Evolutionary conservation across 1,140 invertebrate species (phyloP), one percentile per base, ranked within the genome.

Genomic region (Halictus rubicundus): DNA sequence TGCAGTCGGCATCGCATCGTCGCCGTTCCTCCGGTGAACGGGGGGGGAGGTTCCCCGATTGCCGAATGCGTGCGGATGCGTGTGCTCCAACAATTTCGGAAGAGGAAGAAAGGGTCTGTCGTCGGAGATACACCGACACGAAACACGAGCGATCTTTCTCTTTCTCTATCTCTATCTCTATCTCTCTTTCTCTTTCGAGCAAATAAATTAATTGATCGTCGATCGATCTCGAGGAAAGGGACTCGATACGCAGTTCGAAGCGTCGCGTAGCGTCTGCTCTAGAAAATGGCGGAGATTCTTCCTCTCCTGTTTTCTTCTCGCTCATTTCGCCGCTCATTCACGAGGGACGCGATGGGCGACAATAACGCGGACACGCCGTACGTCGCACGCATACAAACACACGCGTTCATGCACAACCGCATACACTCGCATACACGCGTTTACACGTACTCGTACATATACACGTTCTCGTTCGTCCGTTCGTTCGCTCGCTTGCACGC

Each of bases 401-500:
- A 14, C 14, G 2, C 10, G 14, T 46, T 46, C 42, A 46, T 14
- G 2, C 42, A 14, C 0, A 2, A 14, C 42, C 42, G 12, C 42
- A 46, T 14, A 14, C 10, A 4, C 8, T 7, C 37, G 10, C 63
- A 7, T 16, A 25, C 39, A 66, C 64, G 39, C 64, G 16, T 39
- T 46, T 12, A 46, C 12, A 25, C 39, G 71, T 70, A 21, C 65
- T 39, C 9, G 42, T 71, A n/a, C 10, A 61, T n/a, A 46, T 54
- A 80, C 60, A 46, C 60, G 52, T 39, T 39, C 77, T 46, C 42
- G 68, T 39, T 59, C 77, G 63, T 32, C 4, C 1, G 27, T 32
- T 32, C 60, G 61, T 39, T 49, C 77, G 68, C 42, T 46, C 42
- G 68, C 49, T 59, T 32, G 32, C 32, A 32, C 77, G 63, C 25